These are phyloP conservation scores for Anguilla obscura DNA, from an alignment of 2,797 vertebrate genomes.

Conservation along the genomic window DNA sequence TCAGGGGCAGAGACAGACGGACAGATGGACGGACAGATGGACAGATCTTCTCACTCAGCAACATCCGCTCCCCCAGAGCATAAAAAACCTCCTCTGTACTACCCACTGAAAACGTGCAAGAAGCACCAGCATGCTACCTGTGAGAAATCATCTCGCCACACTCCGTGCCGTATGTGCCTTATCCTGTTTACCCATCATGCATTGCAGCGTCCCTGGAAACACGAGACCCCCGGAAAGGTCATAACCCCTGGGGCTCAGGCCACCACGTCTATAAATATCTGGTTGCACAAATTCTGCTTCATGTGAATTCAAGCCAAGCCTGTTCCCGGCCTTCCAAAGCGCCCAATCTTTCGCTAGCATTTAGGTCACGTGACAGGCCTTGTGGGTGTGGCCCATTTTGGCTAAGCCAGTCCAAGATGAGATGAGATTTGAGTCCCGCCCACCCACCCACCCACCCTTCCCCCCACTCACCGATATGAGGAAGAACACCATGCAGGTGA, in stretches of 20 bases:
- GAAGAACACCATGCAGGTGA: constrained; percentile 97
- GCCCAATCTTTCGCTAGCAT: neutral
- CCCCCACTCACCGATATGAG: constrained; percentile 85
- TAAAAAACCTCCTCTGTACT: neutral
- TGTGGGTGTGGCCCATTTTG: neutral
- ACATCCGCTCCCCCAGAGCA: neutral
- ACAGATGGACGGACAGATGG: neutral
- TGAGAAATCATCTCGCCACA: neutral
- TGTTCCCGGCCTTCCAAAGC: neutral
- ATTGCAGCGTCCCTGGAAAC: neutral
- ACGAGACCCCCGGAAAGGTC: neutral
- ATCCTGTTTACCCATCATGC: neutral
- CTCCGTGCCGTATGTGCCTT: too few relatives aligned
- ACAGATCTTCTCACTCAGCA: neutral
- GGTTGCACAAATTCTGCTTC: constrained; percentile 5
- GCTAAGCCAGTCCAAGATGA: neutral
- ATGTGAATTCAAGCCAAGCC: neutral
- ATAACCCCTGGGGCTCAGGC: neutral
- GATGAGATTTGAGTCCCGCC: neutral
- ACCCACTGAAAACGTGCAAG: neutral
- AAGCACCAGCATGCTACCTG: neutral
- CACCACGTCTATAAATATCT: constrained; percentile 2
- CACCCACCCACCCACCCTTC: neutral
- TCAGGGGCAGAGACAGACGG: neutral
- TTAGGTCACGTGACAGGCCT: neutral